phyloP scores from a whole-genome alignment of 2,797 vertebrate species.

The Basileuterus tristriatus region DNA sequence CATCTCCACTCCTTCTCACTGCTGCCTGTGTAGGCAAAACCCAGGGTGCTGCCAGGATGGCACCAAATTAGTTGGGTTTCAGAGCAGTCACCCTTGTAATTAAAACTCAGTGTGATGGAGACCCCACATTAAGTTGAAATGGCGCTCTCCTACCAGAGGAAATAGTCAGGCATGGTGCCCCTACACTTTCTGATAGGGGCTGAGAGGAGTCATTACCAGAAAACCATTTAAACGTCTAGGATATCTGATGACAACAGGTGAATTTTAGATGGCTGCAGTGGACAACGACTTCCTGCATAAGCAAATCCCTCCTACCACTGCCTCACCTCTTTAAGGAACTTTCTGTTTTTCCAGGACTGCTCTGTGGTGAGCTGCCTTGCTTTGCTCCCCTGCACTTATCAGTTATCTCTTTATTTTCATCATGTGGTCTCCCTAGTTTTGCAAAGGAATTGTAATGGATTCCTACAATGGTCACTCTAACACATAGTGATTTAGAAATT shows the following conservation, averaged over 20 bases:
- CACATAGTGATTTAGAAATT: neutral
- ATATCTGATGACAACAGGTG: neutral
- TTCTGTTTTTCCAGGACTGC: neutral
- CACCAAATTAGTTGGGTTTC: neutral
- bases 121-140: neutral
- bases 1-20: neutral
- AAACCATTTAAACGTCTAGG: neutral
- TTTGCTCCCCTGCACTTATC: neutral
- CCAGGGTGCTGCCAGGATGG: neutral
- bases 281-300: neutral
- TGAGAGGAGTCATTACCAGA: neutral
- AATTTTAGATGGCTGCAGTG: neutral
- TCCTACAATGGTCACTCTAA: neutral
- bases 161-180: neutral
- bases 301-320: neutral
- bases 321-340: neutral
- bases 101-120: neutral
- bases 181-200: neutral
- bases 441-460: neutral
- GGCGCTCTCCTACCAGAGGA: neutral
- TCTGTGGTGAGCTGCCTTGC: neutral
- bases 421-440: neutral
- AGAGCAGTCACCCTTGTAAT: neutral
- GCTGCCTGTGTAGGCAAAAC: neutral
- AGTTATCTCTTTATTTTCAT: neutral